Base-by-base conservation (phyloP, 2,888 invertebrate genomes). In the Oconnorella tubifera region DNA sequence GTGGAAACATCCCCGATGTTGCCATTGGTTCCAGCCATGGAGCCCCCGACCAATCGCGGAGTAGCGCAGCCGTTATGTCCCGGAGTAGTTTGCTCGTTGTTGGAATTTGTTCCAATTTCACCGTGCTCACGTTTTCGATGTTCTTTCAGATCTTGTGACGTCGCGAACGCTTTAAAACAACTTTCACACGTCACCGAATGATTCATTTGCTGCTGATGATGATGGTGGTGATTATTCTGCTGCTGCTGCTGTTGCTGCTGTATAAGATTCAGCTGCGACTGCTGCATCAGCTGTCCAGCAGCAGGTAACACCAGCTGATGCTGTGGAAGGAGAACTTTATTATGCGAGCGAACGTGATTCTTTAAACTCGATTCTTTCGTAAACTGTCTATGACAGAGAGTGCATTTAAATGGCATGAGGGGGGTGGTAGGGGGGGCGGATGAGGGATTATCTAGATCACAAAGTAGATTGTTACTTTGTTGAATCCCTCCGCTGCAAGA, bases 281-380 rank as follows among this genome's bases (percentile, higher is more conserved):
- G 53, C 53, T 51, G 53, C 10, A 51, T 19, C 25, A 51, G 25
- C 25, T 51, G 53, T 19, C 10, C 19, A 19, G 10, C 25, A 19
- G 19, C 40, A 14, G 40, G 40, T 19, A 14, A 19, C 6, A 19
- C 19, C 6, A 51, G 53, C 53, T 51, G 53, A 25, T 51, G 53
- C 53, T 51, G 53, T 27, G 53, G 53, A 19, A 51, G 53, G 6
- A 51, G 25, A 25, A 19, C 14, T 27, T 51, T 51, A 25, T 51
- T 51, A 25, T 51, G 53, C 14, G 53, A 51, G 14, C 53, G 53
- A 19, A 51, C 53, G 53, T 51, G 53, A 51, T 51, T 51, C 53
- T 51, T 51, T 10, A 51, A 25, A 51, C 53, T 51, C 53, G 53
- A 51, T 27, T 51, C 53, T 25, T 51, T 51, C 10, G 53, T 6